Evolutionary conservation across 1,140 invertebrate genomes (phyloP), one percentile per base, ranked within the genome.

Genomic region (Polypedilum pembai): DNA sequence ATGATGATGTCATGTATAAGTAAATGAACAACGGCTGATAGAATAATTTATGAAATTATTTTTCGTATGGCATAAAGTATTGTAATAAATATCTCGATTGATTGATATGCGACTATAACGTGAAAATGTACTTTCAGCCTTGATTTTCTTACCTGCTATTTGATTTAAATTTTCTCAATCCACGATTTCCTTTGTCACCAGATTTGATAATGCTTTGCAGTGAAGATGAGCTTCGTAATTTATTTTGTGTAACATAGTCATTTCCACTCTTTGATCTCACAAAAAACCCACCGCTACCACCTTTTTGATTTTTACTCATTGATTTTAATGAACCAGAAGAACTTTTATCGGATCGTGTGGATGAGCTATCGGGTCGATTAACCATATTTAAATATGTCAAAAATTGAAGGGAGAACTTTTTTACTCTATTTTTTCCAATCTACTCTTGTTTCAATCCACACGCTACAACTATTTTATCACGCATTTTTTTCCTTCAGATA

Each of bases 241-340:
- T 69, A 21, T 21, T 69, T 21, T 18, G 20, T 69, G 8, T 18
- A 10, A 3, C 4, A 69, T 69, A 20, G 20, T 69, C 17, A 69
- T 69, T 21, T 69, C 65, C 65, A 69, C 65, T 69, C 18, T 69
- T 69, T 21, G 65, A 69, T 69, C 65, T n/a, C 10, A 69, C 20
- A 20, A 69, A 69, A 69, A n/a, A 12, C n/a, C 45, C 45, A n/a
- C 45, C 45, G n/a, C n/a, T 12, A 12, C 45, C 8, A 2, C 65
- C 20, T 20, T 69, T 69, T 2, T 20, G 8, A 20, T 56, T 56
- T n/a, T 56, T 56, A 15, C 45, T 56, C 45, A 56, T 56, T 56
- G 45, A 56, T 56, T 56, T 56, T n/a, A 12, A 56, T 56, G 65
- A 20, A 18, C 17, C 18, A 10, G 45, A 56, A 17, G 45, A 56